Base-by-base conservation (phyloP, 30 jellyfish, hydroid and myxozoan species). In the Cassiopea andromeda region DNA sequence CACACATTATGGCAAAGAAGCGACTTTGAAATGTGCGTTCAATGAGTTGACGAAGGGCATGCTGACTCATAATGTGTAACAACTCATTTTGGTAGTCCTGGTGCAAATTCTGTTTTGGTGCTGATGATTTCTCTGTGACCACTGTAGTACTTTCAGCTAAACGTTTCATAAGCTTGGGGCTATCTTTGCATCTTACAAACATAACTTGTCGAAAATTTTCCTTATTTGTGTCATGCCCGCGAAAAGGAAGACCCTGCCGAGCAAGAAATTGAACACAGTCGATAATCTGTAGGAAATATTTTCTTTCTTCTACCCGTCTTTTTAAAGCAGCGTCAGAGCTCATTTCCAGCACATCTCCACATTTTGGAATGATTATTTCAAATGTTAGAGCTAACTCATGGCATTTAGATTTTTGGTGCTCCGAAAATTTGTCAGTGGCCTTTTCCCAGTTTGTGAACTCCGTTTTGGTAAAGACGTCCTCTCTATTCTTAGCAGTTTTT, bases 1-100 rank as follows among this genome's bases (percentile, higher is more conserved):
- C 97, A 75, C 94, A 89, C 50, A 89, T 89, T 77, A 76, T 89
- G 18, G 97, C 97, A 69, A 84, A 84, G 85, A 43, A 69, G 74
- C 66, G 88, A 47, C 58, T 84, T 84, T 84, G 27, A 67, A 72
- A 44, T 87, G 69, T 49, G 44, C 74, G 13, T 48, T 84, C 92
- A 46, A 84, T 1, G 76, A 44, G 72, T 44, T 69, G 48, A 46
- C 88, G 73, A 84, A 84, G 76, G 79, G 73, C 79, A 44, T 84
- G 92, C 57, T 72, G 49, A 47, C 88, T 71, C 91, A 82, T 69
- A 58, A 82, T 82, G 7, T 17, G 48, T n/a, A 82, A 60, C 67
- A 84, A 49, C 85, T 84, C 92, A 69, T 84, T 84, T 72, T 84
- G 88, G 50, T 54, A 54, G 64, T 54, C 64, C 64, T 54, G 64